phyloP scores from a whole-genome alignment of 2,888 invertebrate genomes.

The Tetheella fluctuosa region DNA sequence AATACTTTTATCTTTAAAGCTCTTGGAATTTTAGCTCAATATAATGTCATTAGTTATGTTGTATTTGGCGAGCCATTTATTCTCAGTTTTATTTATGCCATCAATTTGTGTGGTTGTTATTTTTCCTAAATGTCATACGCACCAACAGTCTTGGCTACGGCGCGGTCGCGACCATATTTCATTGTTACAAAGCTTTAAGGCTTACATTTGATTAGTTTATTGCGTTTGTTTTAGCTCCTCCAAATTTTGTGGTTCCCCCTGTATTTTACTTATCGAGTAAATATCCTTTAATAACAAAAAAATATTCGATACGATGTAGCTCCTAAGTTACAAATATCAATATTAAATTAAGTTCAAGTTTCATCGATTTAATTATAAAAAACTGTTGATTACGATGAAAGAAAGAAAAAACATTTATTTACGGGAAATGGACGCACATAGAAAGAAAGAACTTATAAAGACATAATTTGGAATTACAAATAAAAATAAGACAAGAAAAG shows the following conservation, averaged over 20 bases:
- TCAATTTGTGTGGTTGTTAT: not conserved
- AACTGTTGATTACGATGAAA: too few species aligned
- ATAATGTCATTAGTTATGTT: not conserved
- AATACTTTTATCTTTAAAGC: not conserved
- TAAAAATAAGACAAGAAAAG: too few species aligned
- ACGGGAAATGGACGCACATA: too few species aligned
- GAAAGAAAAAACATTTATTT: too few species aligned
- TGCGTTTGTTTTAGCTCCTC: not conserved
- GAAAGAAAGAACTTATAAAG: too few species aligned
- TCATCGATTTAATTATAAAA: too few species aligned
- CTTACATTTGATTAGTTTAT: constrained; percentile 11
- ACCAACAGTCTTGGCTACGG: constrained; percentile 6
- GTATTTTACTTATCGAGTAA: not conserved
- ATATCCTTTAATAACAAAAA: not conserved
- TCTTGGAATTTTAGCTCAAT: not conserved
- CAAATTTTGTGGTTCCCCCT: not conserved
- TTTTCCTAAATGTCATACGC: not conserved
- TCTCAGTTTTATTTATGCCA: not conserved
- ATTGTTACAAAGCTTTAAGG: constrained; percentile 12
- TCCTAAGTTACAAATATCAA: not conserved
- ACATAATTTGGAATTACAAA: too few species aligned
- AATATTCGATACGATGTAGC: not conserved
- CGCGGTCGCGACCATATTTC: constrained; percentile 2
- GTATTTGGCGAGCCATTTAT: not conserved
- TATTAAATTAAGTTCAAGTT: not conserved